Base-by-base conservation (phyloP, 2,113 vertebrate species). In the Typhlomys cinereus region DNA sequence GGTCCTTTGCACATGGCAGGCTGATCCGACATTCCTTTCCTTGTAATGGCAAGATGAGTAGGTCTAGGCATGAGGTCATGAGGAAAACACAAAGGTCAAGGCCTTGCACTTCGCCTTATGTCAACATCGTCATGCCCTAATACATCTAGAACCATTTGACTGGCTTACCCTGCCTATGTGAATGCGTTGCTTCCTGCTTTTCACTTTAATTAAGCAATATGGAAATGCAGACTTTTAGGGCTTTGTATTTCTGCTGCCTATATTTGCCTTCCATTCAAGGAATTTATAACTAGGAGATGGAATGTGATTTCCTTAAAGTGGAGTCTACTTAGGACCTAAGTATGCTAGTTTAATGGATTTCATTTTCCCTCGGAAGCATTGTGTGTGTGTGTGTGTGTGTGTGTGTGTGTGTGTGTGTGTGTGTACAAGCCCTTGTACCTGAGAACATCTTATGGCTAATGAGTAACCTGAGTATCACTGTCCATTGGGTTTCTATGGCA, bases 91-190 rank as follows among this genome's bases (percentile, higher is more conserved):
- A 96, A 84, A 96, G 98, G 98, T 98, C 97, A 98, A 96, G 97
- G 95, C 96, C 97, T 97, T 95, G 96, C 95, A 98, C 97, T 98
- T 97, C 98, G 96, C 89, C 95, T 95, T 98, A 78, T 86, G 95
- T 98, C 98, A 98, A 98, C 96, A 98, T 1, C 79, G 97, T 96
- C 96, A 96, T 97, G 97, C 97, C 86, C 97, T 96, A n/a, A 69
- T 97, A 96, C 96, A 82, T 97, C 67, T 95, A 94, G 94, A 97
- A 96, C 93, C 91, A 95, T 95, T 92, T 97, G 96, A 96, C 59
- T 87, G 81, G 71, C 74, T 93, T 97, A 82, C 75, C 31, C 50
- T 80, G 64, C 76, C n/a, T 57, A 20, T 59, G 27, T 29, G 92
- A 95, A 57, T 76, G n/a, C 50, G 71, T 91, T 80, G 39, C 36